Base-by-base conservation (phyloP, 2,113 vertebrate species). In the Lepus timidus region DNA sequence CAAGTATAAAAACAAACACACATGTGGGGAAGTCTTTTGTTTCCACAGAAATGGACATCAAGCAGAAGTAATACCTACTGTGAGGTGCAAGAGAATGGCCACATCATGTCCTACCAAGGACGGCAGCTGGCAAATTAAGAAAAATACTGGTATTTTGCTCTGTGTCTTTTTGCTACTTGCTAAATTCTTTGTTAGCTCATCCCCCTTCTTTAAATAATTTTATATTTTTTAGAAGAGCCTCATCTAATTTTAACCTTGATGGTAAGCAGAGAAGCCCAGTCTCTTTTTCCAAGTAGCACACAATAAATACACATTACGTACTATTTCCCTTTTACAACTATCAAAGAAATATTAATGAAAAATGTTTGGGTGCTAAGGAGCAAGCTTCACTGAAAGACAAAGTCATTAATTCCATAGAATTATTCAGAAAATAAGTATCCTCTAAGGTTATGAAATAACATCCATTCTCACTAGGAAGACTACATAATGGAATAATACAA, bases 1-100 rank as follows among this genome's bases (percentile, higher is more conserved):
- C 31, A 67, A 97, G 68, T 85, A 64, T 62, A 94, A 95, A 86
- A 85, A 51, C 71, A 70, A 81, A 36, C 85, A 88, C 64, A 94
- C 22, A 2, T 79, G 93, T 94, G 93, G 68, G 70, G 39, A 96
- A 96, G 73, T 61, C 89, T 92, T 22, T 96, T 97, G 94, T 98
- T 97, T 97, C 96, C 29, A 75, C 91, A 93, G 93, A 95, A 89
- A 96, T 96, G 95, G 75, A 96, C 94, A 79, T 90, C 88, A 97
- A 96, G 92, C 94, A 96, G 92, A 98, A 97, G 88, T 97, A 98
- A 97, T 96, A 90, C 79, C 80, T 97, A 96, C 94, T 97, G 25
- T 93, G 80, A 89, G 33, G 51, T 85, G 76, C 71, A 85, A 75
- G 85, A 84, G 33, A 94, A 83, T 91, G 52, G 80, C 88, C 62